Conservation (phyloP, 2,113 vertebrate genomes). For the Oophaga pumilio region DNA sequence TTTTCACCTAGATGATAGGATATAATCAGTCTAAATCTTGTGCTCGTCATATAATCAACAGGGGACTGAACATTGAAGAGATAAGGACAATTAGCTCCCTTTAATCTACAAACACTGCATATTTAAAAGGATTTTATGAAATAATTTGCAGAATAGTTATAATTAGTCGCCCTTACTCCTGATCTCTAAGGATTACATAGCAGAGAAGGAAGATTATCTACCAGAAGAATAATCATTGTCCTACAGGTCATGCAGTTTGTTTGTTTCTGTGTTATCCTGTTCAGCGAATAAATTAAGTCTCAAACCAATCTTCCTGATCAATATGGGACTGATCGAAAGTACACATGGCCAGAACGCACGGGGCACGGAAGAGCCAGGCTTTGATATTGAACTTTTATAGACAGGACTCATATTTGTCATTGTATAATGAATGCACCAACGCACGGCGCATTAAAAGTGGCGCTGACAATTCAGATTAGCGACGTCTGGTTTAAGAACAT, state of each 20-base stretch:
- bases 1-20: slow-evolving; percentile 48
- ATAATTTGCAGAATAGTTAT: slow-evolving; percentile 40
- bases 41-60: slow-evolving; percentile 47
- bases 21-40: slow-evolving; percentile 42
- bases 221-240: slow-evolving; percentile 42
- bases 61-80: slow-evolving; percentile 30
- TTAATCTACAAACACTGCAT: slow-evolving; percentile 47
- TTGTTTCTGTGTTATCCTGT: slow-evolving; percentile 47
- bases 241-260: slow-evolving; percentile 41
- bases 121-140: slow-evolving; percentile 41
- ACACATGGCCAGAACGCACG: slow-evolving; percentile 6
- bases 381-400: slow-evolving; percentile 37
- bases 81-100: slow-evolving; percentile 49
- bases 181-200: slow-evolving; percentile 40
- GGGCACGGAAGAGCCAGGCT: slow-evolving; percentile 15
- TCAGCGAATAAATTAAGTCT: slow-evolving; percentile 54
- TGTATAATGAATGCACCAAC: neutral
- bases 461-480: neutral
- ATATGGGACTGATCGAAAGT: slow-evolving; percentile 45
- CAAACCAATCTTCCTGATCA: slow-evolving; percentile 45
- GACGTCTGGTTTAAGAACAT: neutral
- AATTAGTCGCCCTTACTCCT: slow-evolving; percentile 42
- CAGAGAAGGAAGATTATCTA: slow-evolving; percentile 11
- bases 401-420: slow-evolving; percentile 17
- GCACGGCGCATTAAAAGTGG: neutral